These are phyloP conservation scores for Clostera curtula DNA, from an alignment of 2,888 invertebrate genomes.

Conservation along the genomic window DNA sequence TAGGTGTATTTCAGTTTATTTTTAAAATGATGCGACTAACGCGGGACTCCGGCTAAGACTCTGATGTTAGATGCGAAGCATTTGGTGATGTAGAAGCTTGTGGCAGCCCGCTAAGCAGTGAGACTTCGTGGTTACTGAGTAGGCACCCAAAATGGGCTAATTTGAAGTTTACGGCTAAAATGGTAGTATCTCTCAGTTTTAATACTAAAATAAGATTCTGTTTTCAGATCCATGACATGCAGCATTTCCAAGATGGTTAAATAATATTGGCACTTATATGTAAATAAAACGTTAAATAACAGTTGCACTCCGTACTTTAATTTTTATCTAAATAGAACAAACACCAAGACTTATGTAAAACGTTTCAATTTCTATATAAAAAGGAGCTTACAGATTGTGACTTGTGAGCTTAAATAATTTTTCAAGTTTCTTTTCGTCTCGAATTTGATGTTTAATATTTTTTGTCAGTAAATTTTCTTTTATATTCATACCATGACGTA, in stretches of 20 bases:
- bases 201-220: too few relatives aligned
- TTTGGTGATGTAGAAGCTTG: too few relatives aligned
- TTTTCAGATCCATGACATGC: too few relatives aligned
- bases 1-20: too few relatives aligned
- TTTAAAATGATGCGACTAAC: too few relatives aligned
- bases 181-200: slow-evolving; percentile 4
- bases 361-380: slow-evolving; percentile 6
- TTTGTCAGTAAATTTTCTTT: slow-evolving; percentile 22
- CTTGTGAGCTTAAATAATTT: slow-evolving; percentile 61
- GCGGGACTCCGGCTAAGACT: too few relatives aligned
- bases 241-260: too few relatives aligned
- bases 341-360: not conserved
- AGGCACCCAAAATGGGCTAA: too few relatives aligned
- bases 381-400: slow-evolving; percentile 37
- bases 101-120: too few relatives aligned
- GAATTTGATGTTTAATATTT: slow-evolving; percentile 34
- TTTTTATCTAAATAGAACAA: slow-evolving; percentile 1
- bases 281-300: slow-evolving; percentile 16
- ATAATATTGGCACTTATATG: slow-evolving; percentile 6
- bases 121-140: too few relatives aligned
- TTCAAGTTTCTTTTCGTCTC: slow-evolving; percentile 49
- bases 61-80: too few relatives aligned
- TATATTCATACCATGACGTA: slow-evolving; percentile 14
- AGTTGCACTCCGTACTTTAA: slow-evolving; percentile 8
- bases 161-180: not conserved